Conservation (phyloP, 1,140 invertebrate genomes). For the Lordiphosa collinella region DNA sequence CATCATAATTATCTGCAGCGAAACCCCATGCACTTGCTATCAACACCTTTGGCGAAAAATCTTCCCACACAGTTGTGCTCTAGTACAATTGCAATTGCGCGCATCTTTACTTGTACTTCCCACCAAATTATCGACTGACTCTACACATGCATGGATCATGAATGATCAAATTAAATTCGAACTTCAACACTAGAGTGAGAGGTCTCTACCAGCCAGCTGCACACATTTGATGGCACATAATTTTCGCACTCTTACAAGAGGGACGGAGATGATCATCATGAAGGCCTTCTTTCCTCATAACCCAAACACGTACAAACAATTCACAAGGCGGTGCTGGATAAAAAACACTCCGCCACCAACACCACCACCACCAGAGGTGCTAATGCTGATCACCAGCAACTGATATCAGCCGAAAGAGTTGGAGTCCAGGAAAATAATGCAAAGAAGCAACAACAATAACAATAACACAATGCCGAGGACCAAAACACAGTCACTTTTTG, state of each 20-base stretch:
- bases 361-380: slow-evolving; percentile 67
- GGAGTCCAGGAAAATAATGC: slow-evolving; percentile 54
- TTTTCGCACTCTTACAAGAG: slow-evolving; percentile 40
- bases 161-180: slow-evolving; percentile 61
- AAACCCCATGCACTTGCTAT: slow-evolving; percentile 8
- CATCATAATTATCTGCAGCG: slow-evolving; percentile 11
- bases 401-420: slow-evolving; percentile 43
- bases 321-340: slow-evolving; percentile 50
- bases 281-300: slow-evolving; percentile 57
- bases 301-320: slow-evolving; percentile 68
- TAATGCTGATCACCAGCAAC: slow-evolving; percentile 75
- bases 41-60: slow-evolving; percentile 13
- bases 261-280: slow-evolving; percentile 18
- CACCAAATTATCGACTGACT: slow-evolving; percentile 66
- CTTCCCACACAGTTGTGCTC: slow-evolving; percentile 41
- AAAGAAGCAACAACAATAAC: slow-evolving; percentile 53
- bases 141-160: slow-evolving; percentile 50
- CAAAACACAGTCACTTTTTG: slow-evolving; percentile 36
- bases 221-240: slow-evolving; percentile 54
- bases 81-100: slow-evolving; percentile 24
- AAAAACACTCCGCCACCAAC: slow-evolving; percentile 18
- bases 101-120: slow-evolving; percentile 41
- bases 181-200: slow-evolving; percentile 20
- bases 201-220: slow-evolving; percentile 22
- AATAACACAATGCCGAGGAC: slow-evolving; percentile 46